These are phyloP conservation scores for Aphodius sticticus DNA, from an alignment of 2,888 invertebrate species.

Conservation along the genomic window DNA sequence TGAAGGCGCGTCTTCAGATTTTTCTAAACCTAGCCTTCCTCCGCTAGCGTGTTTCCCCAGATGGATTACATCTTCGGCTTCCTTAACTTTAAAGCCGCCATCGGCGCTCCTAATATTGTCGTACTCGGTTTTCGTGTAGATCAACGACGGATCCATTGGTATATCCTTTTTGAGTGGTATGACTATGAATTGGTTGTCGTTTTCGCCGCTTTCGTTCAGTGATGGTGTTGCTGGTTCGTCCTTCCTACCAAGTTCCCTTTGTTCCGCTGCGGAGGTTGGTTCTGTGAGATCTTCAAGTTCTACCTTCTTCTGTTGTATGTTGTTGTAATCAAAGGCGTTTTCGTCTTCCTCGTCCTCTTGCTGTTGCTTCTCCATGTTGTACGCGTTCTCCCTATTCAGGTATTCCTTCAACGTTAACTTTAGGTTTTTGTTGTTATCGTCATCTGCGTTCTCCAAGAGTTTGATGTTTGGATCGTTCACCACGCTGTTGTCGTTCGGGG, in stretches of 20 bases:
- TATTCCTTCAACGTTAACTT: conserved; percentile 34
- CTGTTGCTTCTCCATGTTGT: conserved; percentile 27
- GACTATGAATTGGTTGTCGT: conserved; percentile 40
- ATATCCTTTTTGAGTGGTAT: conserved; percentile 40
- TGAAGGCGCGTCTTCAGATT: conserved; percentile 18
- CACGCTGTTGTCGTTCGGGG: conserved; percentile 12
- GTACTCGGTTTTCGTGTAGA: conserved; percentile 19
- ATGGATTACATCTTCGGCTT: conserved; percentile 44
- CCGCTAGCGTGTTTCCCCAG: conserved; percentile 11
- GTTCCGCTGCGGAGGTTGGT: conserved; percentile 49
- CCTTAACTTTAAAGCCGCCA: conserved; percentile 41
- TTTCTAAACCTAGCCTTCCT: conserved; percentile 15
- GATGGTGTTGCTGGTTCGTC: conserved; percentile 34
- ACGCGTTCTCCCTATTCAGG: conserved; percentile 33
- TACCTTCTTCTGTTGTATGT: conserved; percentile 38
- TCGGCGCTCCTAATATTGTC: conserved; percentile 30
- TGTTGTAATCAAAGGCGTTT: conserved; percentile 26
- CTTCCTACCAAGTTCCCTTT: conserved; percentile 43
- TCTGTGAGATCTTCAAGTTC: conserved; percentile 46
- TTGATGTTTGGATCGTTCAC: conserved; percentile 31
- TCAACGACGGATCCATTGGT: conserved; percentile 16
- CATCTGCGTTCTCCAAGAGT: conserved; percentile 33
- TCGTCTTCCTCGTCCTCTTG: conserved; percentile 31
- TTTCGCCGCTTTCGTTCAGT: conserved; percentile 30
- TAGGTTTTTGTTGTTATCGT: conserved; percentile 32